Percentiles rank a stretch among this genome's conserved stretches.
phyloP scores from a whole-genome alignment of 2,797 vertebrate species.

The Anableps anableps region DNA sequence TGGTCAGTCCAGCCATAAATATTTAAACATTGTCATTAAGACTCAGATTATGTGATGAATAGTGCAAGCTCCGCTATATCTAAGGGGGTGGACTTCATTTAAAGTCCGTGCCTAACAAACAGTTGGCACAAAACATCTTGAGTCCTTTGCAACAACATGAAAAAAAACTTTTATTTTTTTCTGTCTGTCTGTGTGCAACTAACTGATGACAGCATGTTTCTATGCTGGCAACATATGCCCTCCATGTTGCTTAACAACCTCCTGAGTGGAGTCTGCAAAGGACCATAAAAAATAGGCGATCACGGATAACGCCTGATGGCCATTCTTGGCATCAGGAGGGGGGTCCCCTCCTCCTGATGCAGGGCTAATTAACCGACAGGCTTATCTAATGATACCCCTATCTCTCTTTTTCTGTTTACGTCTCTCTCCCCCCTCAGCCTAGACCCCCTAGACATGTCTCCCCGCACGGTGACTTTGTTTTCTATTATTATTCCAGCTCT shows the following conservation, averaged over 20 bases:
- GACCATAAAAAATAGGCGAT: slow-evolving; percentile 78
- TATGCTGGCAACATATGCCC: slow-evolving; percentile 75
- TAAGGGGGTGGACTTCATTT: slow-evolving; percentile 39
- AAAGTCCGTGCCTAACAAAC: slow-evolving; percentile 60
- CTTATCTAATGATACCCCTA: slow-evolving; percentile 82
- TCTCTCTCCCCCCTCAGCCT: slow-evolving; percentile 38
- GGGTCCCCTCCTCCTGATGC: slow-evolving; percentile 71
- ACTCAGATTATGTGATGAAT: slow-evolving; percentile 24
- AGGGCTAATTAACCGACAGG: slow-evolving; percentile 82
- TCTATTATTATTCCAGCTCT: slow-evolving; percentile 88
- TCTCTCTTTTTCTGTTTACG: slow-evolving; percentile 73
- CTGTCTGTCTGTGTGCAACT: slow-evolving; percentile 61
- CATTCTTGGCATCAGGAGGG: slow-evolving; percentile 75
- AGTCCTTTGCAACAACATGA: slow-evolving; percentile 55
- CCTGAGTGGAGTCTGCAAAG: slow-evolving; percentile 70
- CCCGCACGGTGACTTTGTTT: slow-evolving; percentile 80
- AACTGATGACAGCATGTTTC: slow-evolving; percentile 67
- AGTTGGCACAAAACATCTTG: slow-evolving; percentile 63
- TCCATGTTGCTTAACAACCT: slow-evolving; percentile 79
- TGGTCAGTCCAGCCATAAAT: no score
- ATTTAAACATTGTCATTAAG: slow-evolving; percentile 23
- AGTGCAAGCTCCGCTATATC: slow-evolving; percentile 31
- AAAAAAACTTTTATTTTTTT: slow-evolving; percentile 51
- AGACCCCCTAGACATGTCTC: slow-evolving; percentile 60
- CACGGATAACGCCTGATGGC: slow-evolving; percentile 76